phyloP scores from a whole-genome alignment of 2,888 invertebrate genomes.

The Cepaea hortensis region DNA sequence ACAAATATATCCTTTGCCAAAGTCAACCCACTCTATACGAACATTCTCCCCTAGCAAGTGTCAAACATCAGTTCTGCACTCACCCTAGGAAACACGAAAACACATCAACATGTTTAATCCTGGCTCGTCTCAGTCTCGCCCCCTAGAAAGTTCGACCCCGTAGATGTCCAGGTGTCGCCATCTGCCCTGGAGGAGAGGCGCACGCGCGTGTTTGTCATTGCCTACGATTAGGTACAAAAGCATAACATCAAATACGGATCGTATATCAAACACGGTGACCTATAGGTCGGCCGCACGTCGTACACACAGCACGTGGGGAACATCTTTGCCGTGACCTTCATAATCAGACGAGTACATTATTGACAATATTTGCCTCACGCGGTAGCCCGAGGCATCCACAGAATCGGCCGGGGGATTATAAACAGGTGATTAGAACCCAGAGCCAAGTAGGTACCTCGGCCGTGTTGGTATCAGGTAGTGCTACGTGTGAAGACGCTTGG shows the following conservation, averaged over 20 bases:
- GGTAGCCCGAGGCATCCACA: background rate
- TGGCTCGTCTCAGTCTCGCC: background rate
- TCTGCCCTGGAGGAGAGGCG: background rate
- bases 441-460: background rate
- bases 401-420: background rate
- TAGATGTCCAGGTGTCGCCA: background rate
- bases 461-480: too few relatives aligned
- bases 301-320: slow-evolving; percentile 8
- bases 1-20: too few relatives aligned
- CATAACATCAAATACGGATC: slow-evolving; percentile 11
- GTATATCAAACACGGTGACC: slow-evolving; percentile 7
- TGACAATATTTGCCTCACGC: background rate
- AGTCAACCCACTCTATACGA: too few relatives aligned
- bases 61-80: background rate
- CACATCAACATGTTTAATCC: background rate
- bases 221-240: background rate
- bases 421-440: background rate
- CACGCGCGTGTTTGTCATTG: background rate
- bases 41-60: background rate
- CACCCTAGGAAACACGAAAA: background rate
- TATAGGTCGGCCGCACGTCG: background rate
- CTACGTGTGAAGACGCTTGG: too few relatives aligned
- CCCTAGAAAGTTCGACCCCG: background rate
- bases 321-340: slow-evolving; percentile 2
- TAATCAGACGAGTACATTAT: background rate